Base-by-base conservation (phyloP, 2,888 invertebrate genomes). In the Ornithoptera alexandrae region DNA sequence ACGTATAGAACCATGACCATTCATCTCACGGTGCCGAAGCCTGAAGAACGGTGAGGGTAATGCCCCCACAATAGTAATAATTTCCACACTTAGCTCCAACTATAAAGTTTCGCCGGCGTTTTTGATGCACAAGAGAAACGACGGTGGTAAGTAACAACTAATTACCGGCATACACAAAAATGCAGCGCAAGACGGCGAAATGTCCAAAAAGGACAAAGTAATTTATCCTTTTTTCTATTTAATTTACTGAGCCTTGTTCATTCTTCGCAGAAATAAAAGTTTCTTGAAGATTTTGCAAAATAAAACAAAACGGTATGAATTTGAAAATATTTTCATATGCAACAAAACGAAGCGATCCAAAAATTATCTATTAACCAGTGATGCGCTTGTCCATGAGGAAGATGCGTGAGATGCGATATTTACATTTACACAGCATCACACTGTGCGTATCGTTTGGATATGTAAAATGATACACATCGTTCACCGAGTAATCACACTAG, bases 61-160 rank as follows among this genome's bases (percentile, higher is more conserved):
- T 85, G 84, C 79, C 74, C 79, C 78, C 78, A 81, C 84, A 84
- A 84, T 83, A 77, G 79, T 80, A 78, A 86, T 86, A 81, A 86
- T 84, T 85, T 77, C 81, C 71, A 72, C 71, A 71, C 71, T 72
- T 71, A 71, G 66, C 42, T 64, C 65, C 15, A 71, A 71, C 71
- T 73, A 68, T 72, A 69, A 70, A 65, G 64, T 65, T 69, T 69
- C 65, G 61, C 60, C 69, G 63, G 60, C 12, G 64, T 42, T 65
- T 69, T 42, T 60, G 60, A 65, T 39, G 64, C 58, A n/a, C 18
- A 60, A 65, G 56, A 20, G 60, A 65, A 68, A 69, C 60, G 46
- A 42, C 18, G 60, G 60, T 42, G 65, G 61, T 69, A 17, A 65
- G 67, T 36, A 53, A 61, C 57, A 42, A 58, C 57, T 53, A 56